Evolutionary conservation across 1,140 invertebrate genomes (phyloP).

Genomic region (Lepidurus arcticus): DNA sequence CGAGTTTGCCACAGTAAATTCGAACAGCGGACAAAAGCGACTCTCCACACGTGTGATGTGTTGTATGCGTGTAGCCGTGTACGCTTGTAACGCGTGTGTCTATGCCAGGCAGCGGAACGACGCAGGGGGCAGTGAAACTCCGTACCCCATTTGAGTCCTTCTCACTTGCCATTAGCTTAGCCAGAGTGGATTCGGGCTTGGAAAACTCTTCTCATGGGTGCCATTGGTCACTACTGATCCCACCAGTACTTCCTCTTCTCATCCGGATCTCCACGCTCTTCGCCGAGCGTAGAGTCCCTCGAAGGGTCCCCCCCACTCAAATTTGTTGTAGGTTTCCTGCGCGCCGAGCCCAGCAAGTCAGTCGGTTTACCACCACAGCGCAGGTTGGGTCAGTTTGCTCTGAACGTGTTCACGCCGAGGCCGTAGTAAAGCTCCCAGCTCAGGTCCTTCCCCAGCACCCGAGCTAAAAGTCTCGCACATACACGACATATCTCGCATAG

Average conservation of each 20-base stretch:
- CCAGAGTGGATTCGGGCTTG: constrained; percentile 17
- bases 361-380: constrained; percentile 17
- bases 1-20: background rate
- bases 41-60: background rate
- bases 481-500: background rate
- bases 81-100: background rate
- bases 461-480: constrained; percentile 17
- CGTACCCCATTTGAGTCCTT: constrained; percentile 8
- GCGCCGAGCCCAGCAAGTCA: constrained; percentile 16
- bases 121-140: constrained; percentile 16
- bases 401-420: background rate
- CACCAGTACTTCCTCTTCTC: constrained; percentile 3
- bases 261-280: background rate
- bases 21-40: background rate
- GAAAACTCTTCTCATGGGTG: constrained; percentile 17
- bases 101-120: constrained; percentile 11
- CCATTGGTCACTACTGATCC: background rate
- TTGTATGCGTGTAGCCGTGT: constrained; percentile 3
- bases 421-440: background rate
- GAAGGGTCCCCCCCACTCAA: background rate
- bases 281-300: constrained; percentile 2
- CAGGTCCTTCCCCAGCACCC: background rate
- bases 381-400: constrained; percentile 12
- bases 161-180: constrained; percentile 17
- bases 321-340: constrained; percentile 13